phyloP scores from a whole-genome alignment of 2,113 vertebrate species.

The Cryptomyrus ogoouensis region DNA sequence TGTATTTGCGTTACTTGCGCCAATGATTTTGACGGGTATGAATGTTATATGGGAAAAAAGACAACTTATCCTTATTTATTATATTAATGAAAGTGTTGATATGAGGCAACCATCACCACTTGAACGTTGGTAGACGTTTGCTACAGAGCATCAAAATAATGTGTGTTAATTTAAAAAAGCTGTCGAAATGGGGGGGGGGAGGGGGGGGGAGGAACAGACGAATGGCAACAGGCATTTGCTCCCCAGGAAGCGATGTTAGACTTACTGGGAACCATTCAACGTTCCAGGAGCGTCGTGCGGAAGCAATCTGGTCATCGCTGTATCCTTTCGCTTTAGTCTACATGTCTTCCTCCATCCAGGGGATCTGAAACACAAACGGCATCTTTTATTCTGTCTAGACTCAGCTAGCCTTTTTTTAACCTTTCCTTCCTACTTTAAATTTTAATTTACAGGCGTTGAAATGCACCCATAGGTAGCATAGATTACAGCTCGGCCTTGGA shows the following conservation, averaged over 20 bases:
- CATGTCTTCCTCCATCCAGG: not conserved
- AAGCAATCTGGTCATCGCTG: not conserved
- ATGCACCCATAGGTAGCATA: constrained; percentile 43
- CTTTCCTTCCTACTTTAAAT: constrained; percentile 29
- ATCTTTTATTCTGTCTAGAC: not conserved
- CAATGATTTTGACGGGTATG: not conserved
- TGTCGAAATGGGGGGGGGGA: not conserved
- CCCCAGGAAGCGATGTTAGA: not conserved
- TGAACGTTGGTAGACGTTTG: not conserved
- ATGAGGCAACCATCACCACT: not conserved
- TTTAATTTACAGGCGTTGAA: constrained; percentile 45
- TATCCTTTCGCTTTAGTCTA: not conserved
- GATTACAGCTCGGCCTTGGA: constrained; percentile 41
- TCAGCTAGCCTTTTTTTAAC: not conserved
- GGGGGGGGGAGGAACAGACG: not conserved
- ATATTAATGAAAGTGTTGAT: not conserved
- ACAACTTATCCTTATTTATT: not conserved
- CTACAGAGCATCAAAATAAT: not conserved
- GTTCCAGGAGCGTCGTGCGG: not conserved
- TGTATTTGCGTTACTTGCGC: not conserved
- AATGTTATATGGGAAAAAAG: not conserved
- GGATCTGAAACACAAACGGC: not conserved
- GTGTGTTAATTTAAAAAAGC: not conserved
- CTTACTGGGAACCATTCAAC: not conserved
- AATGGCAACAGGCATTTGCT: not conserved